phyloP scores from a whole-genome alignment of 2,797 vertebrate genomes.

The Xyrichtys novacula region DNA sequence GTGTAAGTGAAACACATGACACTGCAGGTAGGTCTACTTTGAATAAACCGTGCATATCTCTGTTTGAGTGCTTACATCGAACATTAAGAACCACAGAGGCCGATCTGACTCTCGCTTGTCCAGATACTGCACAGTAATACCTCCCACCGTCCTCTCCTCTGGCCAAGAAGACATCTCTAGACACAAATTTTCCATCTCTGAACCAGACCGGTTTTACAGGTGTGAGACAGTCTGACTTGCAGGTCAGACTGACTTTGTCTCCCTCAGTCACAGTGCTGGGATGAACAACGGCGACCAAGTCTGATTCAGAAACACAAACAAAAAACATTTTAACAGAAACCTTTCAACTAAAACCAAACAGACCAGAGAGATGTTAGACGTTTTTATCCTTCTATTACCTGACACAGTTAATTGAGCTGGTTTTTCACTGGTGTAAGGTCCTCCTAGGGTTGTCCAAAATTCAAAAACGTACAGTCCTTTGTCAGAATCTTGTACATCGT shows the following conservation, averaged over 20 bases:
- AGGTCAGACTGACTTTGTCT: slow-evolving; percentile 50
- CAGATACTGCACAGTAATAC: slow-evolving; percentile 57
- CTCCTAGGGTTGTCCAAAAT: background rate
- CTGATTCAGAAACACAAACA: slow-evolving; percentile 41
- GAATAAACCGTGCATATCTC: background rate
- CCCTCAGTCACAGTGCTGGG: slow-evolving; percentile 64
- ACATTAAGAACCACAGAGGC: slow-evolving; percentile 60
- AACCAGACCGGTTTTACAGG: slow-evolving; percentile 34
- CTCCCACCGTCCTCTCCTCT: slow-evolving; percentile 61
- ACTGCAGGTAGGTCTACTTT: background rate
- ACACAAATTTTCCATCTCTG: slow-evolving; percentile 50
- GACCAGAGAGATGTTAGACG: background rate
- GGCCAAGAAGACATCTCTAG: slow-evolving; percentile 28
- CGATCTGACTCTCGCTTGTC: slow-evolving; percentile 42
- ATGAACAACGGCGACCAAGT: slow-evolving; percentile 42
- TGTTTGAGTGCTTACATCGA: slow-evolving; percentile 60
- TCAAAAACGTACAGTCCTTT: slow-evolving; percentile 41
- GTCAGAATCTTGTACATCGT: slow-evolving; percentile 34
- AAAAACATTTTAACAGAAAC: no score
- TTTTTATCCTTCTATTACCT: slow-evolving; percentile 46
- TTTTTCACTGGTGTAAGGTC: background rate
- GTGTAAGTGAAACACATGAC: background rate
- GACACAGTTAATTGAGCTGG: slow-evolving; percentile 20
- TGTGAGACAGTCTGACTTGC: slow-evolving; percentile 34
- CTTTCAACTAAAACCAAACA: background rate